Percentiles rank a stretch among this genome's conserved stretches.
These are phyloP conservation scores for Papilio helenus DNA, from an alignment of 1,140 invertebrate genomes.

Conservation along the genomic window DNA sequence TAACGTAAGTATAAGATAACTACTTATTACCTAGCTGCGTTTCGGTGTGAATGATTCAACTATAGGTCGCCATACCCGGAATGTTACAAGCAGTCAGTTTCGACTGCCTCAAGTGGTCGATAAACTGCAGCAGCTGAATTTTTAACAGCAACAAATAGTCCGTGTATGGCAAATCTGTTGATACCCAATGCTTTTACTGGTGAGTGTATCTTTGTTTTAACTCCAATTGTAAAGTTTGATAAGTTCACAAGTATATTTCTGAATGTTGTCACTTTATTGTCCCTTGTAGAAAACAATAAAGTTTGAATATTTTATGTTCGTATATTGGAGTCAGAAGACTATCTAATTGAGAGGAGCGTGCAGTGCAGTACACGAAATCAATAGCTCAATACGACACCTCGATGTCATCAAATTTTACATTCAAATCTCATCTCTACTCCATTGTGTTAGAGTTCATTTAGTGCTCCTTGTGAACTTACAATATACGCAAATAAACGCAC, in stretches of 20 bases:
- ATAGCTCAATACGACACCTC: constrained; percentile 11
- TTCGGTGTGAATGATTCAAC: not conserved
- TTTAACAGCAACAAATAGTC: too few relatives aligned
- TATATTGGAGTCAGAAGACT: not conserved
- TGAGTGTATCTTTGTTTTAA: too few relatives aligned
- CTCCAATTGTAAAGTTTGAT: too few relatives aligned
- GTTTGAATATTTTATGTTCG: not conserved
- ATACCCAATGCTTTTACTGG: too few relatives aligned
- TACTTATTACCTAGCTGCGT: too few relatives aligned
- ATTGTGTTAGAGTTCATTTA: constrained; percentile 7
- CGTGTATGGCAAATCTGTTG: too few relatives aligned
- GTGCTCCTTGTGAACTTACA: constrained; percentile 6
- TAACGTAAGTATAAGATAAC: constrained; percentile 49
- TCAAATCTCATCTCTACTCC: constrained; percentile 17
- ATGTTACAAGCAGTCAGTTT: not conserved
- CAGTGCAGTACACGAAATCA: not conserved
- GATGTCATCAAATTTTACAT: not conserved
- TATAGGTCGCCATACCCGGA: not conserved
- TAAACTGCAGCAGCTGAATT: not conserved
- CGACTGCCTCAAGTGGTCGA: not conserved
- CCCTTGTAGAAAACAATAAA: not conserved
- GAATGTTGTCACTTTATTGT: not conserved
- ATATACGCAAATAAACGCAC: constrained; percentile 36
- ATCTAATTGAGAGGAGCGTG: constrained; percentile 1
- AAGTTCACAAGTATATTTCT: not conserved